phyloP scores from a whole-genome alignment of 2,113 vertebrate species.

The Phrynosoma blainvillii region DNA sequence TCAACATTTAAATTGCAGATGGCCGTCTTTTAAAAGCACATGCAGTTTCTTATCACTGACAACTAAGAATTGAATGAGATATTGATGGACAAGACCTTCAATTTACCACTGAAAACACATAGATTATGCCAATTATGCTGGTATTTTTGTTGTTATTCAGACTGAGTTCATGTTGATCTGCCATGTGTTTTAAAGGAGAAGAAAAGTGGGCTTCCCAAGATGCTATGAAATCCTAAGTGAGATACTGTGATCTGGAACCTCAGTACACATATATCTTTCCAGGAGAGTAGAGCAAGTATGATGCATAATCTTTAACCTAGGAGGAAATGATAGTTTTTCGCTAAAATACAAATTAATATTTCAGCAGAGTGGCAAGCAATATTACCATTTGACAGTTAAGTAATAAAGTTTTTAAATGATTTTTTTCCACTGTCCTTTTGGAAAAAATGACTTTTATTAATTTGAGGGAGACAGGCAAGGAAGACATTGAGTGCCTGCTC shows the following conservation, averaged over 20 bases:
- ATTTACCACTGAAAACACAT: constrained; percentile 45
- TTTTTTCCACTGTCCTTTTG: too few relatives aligned
- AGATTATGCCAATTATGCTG: constrained; percentile 51
- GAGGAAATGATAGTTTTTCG: constrained; percentile 29
- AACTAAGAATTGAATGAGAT: constrained; percentile 64
- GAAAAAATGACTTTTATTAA: too few relatives aligned
- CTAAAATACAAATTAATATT: too few relatives aligned
- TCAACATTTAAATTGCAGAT: constrained; percentile 69
- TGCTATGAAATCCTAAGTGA: constrained; percentile 26
- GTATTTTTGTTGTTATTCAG: constrained; percentile 33
- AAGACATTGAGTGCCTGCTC: too few relatives aligned
- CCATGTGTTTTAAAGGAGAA: constrained; percentile 13
- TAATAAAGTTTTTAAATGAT: too few relatives aligned
- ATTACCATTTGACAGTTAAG: too few relatives aligned
- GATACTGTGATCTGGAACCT: constrained; percentile 4
- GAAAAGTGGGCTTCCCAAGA: constrained; percentile 29
- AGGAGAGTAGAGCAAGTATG: neutral
- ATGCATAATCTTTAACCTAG: neutral
- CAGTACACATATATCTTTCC: neutral
- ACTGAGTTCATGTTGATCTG: constrained; percentile 62
- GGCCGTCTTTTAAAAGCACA: constrained; percentile 53
- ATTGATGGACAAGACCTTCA: constrained; percentile 73
- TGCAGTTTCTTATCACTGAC: constrained; percentile 55
- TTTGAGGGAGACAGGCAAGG: too few relatives aligned
- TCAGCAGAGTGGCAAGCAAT: neutral